Conservation (phyloP, 2,113 vertebrate genomes). For the Balaeniceps rex region DNA sequence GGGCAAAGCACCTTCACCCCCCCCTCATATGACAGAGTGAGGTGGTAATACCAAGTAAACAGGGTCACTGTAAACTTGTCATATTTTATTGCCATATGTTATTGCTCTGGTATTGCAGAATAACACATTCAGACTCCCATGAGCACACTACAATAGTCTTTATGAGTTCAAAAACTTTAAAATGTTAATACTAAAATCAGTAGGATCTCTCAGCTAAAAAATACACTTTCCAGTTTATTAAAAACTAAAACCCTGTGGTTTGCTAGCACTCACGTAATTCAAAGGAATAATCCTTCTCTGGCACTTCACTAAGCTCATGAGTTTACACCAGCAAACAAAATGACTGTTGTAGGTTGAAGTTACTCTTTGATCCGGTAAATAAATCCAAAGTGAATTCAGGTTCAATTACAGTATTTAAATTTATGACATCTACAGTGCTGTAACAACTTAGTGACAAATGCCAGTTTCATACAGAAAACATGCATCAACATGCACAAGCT, state of each 20-base stretch:
- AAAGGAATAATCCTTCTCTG: slow-evolving; percentile 57
- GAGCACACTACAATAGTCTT: neutral
- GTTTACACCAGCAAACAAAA: slow-evolving; percentile 63
- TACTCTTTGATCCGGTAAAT: slow-evolving; percentile 72
- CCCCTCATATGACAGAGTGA: neutral
- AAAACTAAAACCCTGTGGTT: slow-evolving; percentile 6
- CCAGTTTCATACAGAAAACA: slow-evolving; percentile 26
- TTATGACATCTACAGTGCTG: slow-evolving; percentile 42
- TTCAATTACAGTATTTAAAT: slow-evolving; percentile 66
- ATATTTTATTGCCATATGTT: neutral
- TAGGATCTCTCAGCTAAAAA: neutral
- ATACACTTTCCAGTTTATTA: neutral
- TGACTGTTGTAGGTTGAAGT: slow-evolving; percentile 42
- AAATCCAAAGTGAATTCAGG: slow-evolving; percentile 61
- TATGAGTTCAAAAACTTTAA: neutral
- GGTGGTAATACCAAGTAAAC: neutral
- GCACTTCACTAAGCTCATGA: slow-evolving; percentile 29
- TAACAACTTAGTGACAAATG: slow-evolving; percentile 56
- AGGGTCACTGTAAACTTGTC: neutral
- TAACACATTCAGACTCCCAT: neutral
- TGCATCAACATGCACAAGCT: neutral
- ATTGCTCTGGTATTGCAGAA: neutral
- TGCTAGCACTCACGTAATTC: slow-evolving; percentile 40
- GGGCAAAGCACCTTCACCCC: neutral
- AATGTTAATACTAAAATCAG: neutral